A percentile compares a stretch with the other conserved stretches of the same genome.
phyloP scores from a whole-genome alignment of 1,140 invertebrate genomes.

The Bilobella aurantiaca region DNA sequence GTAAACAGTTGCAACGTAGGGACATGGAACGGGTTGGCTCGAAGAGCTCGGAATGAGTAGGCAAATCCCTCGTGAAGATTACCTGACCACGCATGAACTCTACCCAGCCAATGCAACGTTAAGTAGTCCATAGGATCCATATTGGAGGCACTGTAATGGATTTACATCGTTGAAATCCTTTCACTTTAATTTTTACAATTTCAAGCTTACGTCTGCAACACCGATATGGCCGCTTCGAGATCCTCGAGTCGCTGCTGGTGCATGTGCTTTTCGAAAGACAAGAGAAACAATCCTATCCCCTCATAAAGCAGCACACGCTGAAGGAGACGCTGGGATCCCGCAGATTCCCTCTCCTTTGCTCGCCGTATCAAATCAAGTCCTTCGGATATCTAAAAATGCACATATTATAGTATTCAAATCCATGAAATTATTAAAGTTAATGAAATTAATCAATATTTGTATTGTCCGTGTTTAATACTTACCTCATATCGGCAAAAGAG shows the following conservation, averaged over 20 bases:
- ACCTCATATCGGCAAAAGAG: conserved; percentile 12
- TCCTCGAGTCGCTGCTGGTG: conserved; percentile 51
- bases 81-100: conserved; percentile 67
- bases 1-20: conserved; percentile 76
- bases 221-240: conserved; percentile 48
- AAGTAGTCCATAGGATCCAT: conserved; percentile 77
- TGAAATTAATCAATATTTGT: too few species aligned
- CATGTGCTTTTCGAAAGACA: conserved; percentile 58
- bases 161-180: too few species aligned
- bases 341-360: conserved; percentile 58
- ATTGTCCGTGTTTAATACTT: background rate
- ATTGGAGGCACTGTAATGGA: conserved; percentile 53
- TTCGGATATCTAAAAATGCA: conserved; percentile 63
- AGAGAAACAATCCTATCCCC: conserved; percentile 72
- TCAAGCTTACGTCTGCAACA: conserved; percentile 49
- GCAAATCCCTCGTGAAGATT: conserved; percentile 69
- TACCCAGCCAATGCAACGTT: conserved; percentile 75
- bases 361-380: conserved; percentile 68
- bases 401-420: conserved; percentile 22
- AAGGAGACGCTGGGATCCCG: conserved; percentile 48
- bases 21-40: conserved; percentile 64
- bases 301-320: conserved; percentile 68
- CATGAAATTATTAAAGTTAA: conserved; percentile 1
- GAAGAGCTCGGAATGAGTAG: conserved; percentile 50
- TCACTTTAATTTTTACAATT: too few species aligned